Percentiles rank a stretch among this genome's conserved stretches.
These are phyloP conservation scores for Prionchulus punctatus DNA, from an alignment of 2,888 invertebrate species.

Conservation along the genomic window DNA sequence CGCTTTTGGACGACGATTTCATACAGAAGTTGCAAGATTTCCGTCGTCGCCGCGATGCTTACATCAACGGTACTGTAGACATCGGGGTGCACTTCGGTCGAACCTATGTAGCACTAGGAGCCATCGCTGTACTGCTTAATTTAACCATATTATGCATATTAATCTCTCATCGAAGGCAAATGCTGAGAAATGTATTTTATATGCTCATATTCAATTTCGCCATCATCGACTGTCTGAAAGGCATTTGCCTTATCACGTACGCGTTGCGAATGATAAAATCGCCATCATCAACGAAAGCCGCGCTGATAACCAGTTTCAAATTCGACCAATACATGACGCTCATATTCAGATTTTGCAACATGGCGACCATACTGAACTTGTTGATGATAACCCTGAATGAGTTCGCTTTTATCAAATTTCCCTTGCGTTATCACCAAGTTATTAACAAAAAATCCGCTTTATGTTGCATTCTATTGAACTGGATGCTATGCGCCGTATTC, in stretches of 20 bases:
- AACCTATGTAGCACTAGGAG: not conserved
- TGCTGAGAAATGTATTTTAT: constrained; percentile 17
- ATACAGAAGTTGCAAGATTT: too few relatives aligned
- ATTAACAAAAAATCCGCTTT: constrained; percentile 15
- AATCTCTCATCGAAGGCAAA: not conserved
- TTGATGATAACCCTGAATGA: constrained; percentile 21
- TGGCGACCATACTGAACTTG: constrained; percentile 21
- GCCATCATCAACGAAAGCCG: not conserved
- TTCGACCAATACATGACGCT: constrained; percentile 16
- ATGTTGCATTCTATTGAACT: not conserved
- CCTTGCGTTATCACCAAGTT: constrained; percentile 17
- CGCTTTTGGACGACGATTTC: too few relatives aligned
- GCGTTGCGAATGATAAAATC: not conserved
- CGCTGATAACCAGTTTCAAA: constrained; percentile 13
- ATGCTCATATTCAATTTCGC: constrained; percentile 21
- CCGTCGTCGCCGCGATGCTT: too few relatives aligned
- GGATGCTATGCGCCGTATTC: constrained; percentile 10
- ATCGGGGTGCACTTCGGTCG: not conserved
- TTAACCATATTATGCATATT: not conserved
- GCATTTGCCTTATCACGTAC: constrained; percentile 10
- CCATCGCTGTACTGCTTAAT: not conserved
- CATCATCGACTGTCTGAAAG: constrained; percentile 21
- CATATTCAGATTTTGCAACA: constrained; percentile 15
- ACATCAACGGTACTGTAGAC: not conserved
- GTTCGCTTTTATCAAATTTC: constrained; percentile 20